Evolutionary conservation across 2,888 invertebrate species (phyloP).

Genomic region (Pteria penguin): DNA sequence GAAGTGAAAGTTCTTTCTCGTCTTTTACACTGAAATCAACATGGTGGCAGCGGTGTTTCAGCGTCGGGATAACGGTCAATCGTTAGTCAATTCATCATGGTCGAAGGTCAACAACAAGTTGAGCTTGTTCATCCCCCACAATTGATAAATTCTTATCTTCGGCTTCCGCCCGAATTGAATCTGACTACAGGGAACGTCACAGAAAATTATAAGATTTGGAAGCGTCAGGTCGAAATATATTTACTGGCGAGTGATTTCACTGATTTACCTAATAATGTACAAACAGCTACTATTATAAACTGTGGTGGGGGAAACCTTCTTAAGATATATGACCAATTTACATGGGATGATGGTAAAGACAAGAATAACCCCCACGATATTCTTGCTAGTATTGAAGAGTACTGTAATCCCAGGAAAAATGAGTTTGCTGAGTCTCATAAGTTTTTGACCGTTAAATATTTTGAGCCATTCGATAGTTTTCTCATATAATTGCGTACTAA

Average conservation of each 20-base stretch:
- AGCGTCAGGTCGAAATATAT: too few relatives aligned
- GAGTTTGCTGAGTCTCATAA: slow-evolving; percentile 47
- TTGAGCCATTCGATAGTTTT: slow-evolving; percentile 41
- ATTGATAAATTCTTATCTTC: not conserved
- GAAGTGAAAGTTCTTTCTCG: too few relatives aligned
- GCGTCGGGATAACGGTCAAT: too few relatives aligned
- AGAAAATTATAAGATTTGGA: slow-evolving; percentile 10
- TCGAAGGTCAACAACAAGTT: too few relatives aligned
- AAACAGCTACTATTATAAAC: slow-evolving; percentile 1
- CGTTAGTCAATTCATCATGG: too few relatives aligned
- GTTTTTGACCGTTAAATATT: slow-evolving; percentile 39
- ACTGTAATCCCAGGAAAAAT: too few relatives aligned
- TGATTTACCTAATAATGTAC: not conserved
- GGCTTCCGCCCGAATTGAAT: not conserved
- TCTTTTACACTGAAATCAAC: too few relatives aligned
- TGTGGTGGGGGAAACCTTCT: slow-evolving; percentile 1
- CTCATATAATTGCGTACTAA: slow-evolving; percentile 41
- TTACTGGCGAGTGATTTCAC: slow-evolving; percentile 1
- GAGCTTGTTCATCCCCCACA: too few relatives aligned
- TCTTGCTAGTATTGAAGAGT: not conserved
- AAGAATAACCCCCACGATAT: not conserved
- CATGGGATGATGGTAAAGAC: not conserved
- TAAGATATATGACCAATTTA: slow-evolving; percentile 14
- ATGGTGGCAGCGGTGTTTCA: too few relatives aligned
- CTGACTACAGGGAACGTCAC: slow-evolving; percentile 2